phyloP scores from a whole-genome alignment of 2,797 vertebrate species.

The Sebastes diploproa region DNA sequence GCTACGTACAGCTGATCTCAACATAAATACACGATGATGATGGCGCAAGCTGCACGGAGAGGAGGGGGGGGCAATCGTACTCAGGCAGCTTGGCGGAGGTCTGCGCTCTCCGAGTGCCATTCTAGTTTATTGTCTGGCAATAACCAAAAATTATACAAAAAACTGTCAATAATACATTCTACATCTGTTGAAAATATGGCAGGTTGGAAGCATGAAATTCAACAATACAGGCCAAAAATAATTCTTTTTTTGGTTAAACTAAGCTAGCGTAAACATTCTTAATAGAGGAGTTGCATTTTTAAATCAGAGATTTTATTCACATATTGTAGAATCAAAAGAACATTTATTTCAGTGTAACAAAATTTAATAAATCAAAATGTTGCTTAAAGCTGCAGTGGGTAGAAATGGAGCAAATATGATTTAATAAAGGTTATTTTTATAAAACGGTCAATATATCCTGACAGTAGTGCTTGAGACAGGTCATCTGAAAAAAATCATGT shows the following conservation, averaged over 20 bases:
- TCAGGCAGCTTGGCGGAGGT: too few species aligned
- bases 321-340: not conserved
- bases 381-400: not conserved
- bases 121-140: not conserved
- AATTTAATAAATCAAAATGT: not conserved
- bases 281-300: not conserved
- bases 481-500: too few species aligned
- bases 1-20: too few species aligned
- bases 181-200: not conserved
- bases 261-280: not conserved
- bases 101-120: too few species aligned
- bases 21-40: too few species aligned
- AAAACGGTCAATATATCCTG: too few species aligned
- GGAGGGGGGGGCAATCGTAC: too few species aligned
- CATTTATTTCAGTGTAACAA: not conserved
- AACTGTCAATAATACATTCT: not conserved
- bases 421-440: accelerated
- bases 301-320: not conserved
- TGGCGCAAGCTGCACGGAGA: too few species aligned
- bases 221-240: not conserved
- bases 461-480: too few species aligned
- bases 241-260: not conserved
- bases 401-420: too few species aligned
- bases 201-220: not conserved
- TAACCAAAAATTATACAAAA: not conserved